Evolutionary conservation across 2,797 vertebrate species (phyloP).

Genomic region (Micromesistius poutassou): DNA sequence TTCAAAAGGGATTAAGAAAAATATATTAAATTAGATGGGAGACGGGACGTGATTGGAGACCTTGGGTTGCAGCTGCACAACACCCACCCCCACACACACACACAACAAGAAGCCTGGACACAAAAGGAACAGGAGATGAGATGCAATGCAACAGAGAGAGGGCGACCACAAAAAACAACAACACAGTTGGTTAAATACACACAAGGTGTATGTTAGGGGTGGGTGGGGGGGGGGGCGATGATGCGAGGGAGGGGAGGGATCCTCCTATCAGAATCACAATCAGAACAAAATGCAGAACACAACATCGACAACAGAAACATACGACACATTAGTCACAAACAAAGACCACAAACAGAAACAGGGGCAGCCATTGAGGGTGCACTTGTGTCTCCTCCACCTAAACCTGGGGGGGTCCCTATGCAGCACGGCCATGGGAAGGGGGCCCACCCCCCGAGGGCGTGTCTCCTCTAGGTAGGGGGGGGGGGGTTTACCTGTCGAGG

Average conservation of each 20-base stretch:
- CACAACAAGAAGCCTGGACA: conserved; percentile 46
- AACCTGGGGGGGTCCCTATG: neutral
- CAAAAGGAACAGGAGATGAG: conserved; percentile 54
- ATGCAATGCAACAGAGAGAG: conserved; percentile 32
- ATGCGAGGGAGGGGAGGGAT: neutral
- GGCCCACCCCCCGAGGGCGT: conserved; percentile 15
- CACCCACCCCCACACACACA: conserved; percentile 39
- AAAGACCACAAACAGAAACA: neutral
- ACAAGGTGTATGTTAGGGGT: conserved; percentile 50
- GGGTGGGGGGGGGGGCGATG: neutral
- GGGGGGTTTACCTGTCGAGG: conserved; percentile 87
- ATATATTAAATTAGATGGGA: conserved; percentile 48
- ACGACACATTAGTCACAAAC: neutral
- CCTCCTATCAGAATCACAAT: neutral
- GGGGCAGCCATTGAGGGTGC: neutral
- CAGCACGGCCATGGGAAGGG: neutral
- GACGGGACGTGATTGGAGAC: conserved; percentile 16
- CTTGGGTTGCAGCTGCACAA: conserved; percentile 36
- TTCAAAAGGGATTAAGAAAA: conserved; percentile 32
- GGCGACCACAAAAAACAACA: conserved; percentile 39
- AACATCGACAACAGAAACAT: neutral
- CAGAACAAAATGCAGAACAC: neutral
- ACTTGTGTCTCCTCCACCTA: neutral
- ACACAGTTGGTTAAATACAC: conserved; percentile 42
- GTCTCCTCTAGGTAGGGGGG: conserved; percentile 46